Conservation (phyloP, 2,888 invertebrate genomes). For the Lordiphosa fenestrarum region DNA sequence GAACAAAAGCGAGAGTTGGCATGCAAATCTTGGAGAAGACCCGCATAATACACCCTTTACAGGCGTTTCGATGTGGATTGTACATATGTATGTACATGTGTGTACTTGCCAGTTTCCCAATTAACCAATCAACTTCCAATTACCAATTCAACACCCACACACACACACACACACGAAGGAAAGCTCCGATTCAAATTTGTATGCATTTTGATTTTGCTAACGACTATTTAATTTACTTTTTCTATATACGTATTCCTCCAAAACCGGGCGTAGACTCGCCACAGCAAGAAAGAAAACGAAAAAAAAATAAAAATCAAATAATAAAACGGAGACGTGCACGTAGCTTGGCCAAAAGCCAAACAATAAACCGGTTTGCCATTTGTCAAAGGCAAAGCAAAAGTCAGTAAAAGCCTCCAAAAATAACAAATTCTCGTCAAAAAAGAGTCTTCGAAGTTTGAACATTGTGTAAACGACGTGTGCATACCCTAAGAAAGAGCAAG, state of each 20-base stretch:
- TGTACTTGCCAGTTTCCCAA: slow-evolving; percentile 4
- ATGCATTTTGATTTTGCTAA: slow-evolving; percentile 36
- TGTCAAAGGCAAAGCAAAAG: slow-evolving; percentile 41
- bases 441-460: slow-evolving; percentile 10
- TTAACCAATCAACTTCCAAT: slow-evolving; percentile 40
- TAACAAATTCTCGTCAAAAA: slow-evolving; percentile 19
- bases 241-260: slow-evolving; percentile 3
- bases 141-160: slow-evolving; percentile 45
- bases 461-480: slow-evolving; percentile 8
- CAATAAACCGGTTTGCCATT: slow-evolving; percentile 62
- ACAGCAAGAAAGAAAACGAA: slow-evolving; percentile 31
- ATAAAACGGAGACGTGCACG: slow-evolving; percentile 17
- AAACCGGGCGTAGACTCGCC: not conserved
- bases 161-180: slow-evolving; percentile 4
- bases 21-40: slow-evolving; percentile 2
- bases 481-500: too few species aligned
- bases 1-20: too few species aligned
- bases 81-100: slow-evolving; percentile 18
- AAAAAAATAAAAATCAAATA: slow-evolving; percentile 1
- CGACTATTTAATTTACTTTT: slow-evolving; percentile 23
- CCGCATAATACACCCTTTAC: slow-evolving; percentile 7
- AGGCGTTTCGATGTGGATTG: not conserved
- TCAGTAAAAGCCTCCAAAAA: slow-evolving; percentile 47
- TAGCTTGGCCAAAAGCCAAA: slow-evolving; percentile 61
- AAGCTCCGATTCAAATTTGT: slow-evolving; percentile 13